Base-by-base conservation (phyloP, 2,888 invertebrate genomes). In the Stictocephala bisonia region DNA sequence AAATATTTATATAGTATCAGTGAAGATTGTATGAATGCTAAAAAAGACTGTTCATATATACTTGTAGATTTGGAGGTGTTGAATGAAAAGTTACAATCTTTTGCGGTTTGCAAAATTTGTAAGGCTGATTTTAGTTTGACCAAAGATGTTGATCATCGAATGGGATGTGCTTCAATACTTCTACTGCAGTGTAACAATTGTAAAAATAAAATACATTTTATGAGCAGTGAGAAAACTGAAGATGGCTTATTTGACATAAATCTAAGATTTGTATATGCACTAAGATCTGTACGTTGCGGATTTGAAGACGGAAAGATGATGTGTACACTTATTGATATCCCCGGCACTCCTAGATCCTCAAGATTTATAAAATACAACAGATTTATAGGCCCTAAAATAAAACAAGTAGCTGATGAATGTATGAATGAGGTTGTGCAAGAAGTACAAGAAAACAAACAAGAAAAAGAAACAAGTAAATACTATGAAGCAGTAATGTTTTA, bases 401-500 rank as follows among this genome's bases (percentile, higher is more conserved):
- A 51, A 22, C 18, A 51, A 51, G 53, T 48, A 48, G 6, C 48
- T 48, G 11, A 48, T 13, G 48, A 48, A 22, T 51, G 53, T 20
- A 51, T 18, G 20, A 20, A 22, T 6, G 53, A 51, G 13, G 20
- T 24, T 13, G 20, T 20, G 18, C 20, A 11, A 3, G 53, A 48
- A 15, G 50, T 48, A 35, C 7, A 35, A 13, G 35, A 35, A 35
- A 35, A 35, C n/a, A n/a, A n/a, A n/a, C n/a, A n/a, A n/a, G n/a
- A n/a, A n/a, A n/a, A n/a, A n/a, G n/a, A n/a, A n/a, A n/a, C n/a
- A n/a, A n/a, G n/a, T n/a, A n/a, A n/a, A n/a, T n/a, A n/a, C n/a
- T n/a, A n/a, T n/a, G n/a, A n/a, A n/a, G n/a, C n/a, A n/a, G n/a
- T n/a, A n/a, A n/a, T n/a, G n/a, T n/a, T n/a, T n/a, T n/a, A n/a